phyloP scores from a whole-genome alignment of 2,888 invertebrate species.

The Drosophila merina region DNA sequence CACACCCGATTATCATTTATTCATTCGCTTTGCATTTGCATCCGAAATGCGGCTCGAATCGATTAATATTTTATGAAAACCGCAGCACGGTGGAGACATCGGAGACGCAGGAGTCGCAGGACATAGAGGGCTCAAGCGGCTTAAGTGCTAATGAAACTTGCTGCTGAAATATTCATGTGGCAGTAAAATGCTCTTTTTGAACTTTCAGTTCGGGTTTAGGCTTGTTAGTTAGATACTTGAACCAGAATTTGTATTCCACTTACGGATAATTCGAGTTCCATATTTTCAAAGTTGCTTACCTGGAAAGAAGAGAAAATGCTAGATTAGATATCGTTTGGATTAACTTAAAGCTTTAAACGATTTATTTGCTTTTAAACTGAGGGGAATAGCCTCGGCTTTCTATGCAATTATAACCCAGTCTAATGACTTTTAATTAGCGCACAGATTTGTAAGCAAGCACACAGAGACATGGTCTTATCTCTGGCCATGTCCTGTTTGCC shows the following conservation, averaged over 20 bases:
- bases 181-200: conserved; percentile 31
- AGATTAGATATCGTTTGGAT: conserved; percentile 22
- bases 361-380: conserved; percentile 11
- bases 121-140: conserved; percentile 12
- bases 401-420: conserved; percentile 65
- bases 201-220: conserved; percentile 1
- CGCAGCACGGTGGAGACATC: conserved; percentile 20
- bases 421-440: conserved; percentile 78
- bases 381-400: conserved; percentile 14
- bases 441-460: conserved; percentile 63
- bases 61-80: conserved; percentile 38
- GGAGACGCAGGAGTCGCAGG: conserved; percentile 7
- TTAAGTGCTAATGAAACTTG: conserved; percentile 37
- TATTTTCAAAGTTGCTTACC: conserved; percentile 47
- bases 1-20: conserved; percentile 40
- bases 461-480: conserved; percentile 36
- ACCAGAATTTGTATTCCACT: conserved; percentile 6
- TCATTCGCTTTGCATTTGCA: conserved; percentile 42
- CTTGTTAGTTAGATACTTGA: conserved; percentile 11
- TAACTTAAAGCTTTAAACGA: conserved; percentile 20
- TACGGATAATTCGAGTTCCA: conserved; percentile 1
- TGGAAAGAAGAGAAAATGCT: conserved; percentile 41
- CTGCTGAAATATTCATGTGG: conserved; percentile 38
- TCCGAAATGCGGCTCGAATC: conserved; percentile 35
- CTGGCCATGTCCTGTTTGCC: conserved; percentile 26